Base-by-base conservation (phyloP, 2,113 vertebrate species). In the Ochotona curzoniae region DNA sequence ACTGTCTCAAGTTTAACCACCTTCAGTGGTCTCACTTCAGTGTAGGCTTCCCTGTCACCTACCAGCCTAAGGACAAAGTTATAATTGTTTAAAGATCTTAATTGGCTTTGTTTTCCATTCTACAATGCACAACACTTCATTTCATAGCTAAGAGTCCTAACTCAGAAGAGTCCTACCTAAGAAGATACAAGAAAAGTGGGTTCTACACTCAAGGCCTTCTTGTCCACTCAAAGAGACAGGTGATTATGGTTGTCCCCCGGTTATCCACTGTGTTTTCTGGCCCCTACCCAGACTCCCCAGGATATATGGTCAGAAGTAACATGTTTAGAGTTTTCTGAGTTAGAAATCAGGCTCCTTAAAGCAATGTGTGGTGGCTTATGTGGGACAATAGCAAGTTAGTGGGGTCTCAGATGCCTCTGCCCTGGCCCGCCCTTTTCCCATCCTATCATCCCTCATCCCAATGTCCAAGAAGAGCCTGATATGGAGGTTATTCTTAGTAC, bases 11-110 rank as follows among this genome's bases (percentile, higher is more conserved):
- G 3, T 15, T 54, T 30, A 23, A 9, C 25, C 57, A 8, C 0
- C 0, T 20, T 57, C 32, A 25, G 32, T 3, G 15, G 9, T 38
- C n/a, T 25, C 30, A 12, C 47, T 13, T 28, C 0, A 0, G 5
- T 1, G 4, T 11, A 47, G 44, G 11, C 70, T 38, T 70, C 6
- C 38, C 38, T 44, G 38, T 44, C 38, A 44, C 38, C 38, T 44
- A 44, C 38, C 38, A 44, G 38, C 6, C 38, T 26, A 64, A 64
- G 26, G 23, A 23, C 25, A 23, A 64, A 64, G 23, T 64, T 64
- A 23, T 23, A 64, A 28, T 25, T 26, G 26, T 64, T 64, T 64
- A 64, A 64, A 64, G 23, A 64, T 28, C 7, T 21, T 64, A 64
- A 23, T 9, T 64, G 63, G 63, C 63, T 64, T 64, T 64, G 26